Percentiles rank a stretch among this genome's conserved stretches.
phyloP scores from a whole-genome alignment of 2,888 invertebrate species.

The Elaeidobius kamerunicus region DNA sequence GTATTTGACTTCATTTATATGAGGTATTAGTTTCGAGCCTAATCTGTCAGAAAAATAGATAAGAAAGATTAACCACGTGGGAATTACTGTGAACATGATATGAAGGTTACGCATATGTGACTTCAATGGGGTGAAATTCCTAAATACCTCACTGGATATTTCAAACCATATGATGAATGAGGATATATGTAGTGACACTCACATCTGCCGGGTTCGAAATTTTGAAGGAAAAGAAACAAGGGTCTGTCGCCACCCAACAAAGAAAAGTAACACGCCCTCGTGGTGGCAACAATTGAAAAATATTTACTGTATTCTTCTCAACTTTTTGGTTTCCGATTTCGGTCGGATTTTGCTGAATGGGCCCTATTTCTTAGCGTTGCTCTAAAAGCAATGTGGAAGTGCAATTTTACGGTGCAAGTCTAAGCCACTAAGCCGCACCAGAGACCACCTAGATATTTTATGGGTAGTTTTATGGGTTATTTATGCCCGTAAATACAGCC shows the following conservation, averaged over 20 bases:
- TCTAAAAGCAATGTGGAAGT: slow-evolving; percentile 9
- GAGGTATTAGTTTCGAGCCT: too few species aligned
- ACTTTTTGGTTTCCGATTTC: slow-evolving; percentile 13
- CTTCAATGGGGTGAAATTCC: background rate
- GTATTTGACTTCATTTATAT: too few species aligned
- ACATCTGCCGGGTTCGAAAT: slow-evolving; percentile 17
- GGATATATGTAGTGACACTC: slow-evolving; percentile 18
- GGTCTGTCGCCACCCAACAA: slow-evolving; percentile 16
- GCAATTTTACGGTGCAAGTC: slow-evolving; percentile 17
- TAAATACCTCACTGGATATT: background rate
- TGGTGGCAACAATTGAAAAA: slow-evolving; percentile 25
- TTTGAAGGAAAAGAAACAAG: slow-evolving; percentile 13
- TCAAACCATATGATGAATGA: slow-evolving; percentile 18
- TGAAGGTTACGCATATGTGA: too few species aligned
- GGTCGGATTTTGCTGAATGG: slow-evolving; percentile 7
- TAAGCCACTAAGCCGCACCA: slow-evolving; percentile 22
- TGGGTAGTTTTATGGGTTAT: slow-evolving; percentile 27
- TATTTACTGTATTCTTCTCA: slow-evolving; percentile 18
- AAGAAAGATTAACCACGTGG: too few species aligned
- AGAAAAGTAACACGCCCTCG: slow-evolving; percentile 22
- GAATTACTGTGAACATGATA: too few species aligned
- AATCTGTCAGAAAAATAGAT: too few species aligned
- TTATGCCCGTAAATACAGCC: slow-evolving; percentile 20
- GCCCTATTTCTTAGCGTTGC: slow-evolving; percentile 2
- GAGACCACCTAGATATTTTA: slow-evolving; percentile 28